Base-by-base conservation (phyloP, 1,140 invertebrate species). In the Melanaphis sacchari region DNA sequence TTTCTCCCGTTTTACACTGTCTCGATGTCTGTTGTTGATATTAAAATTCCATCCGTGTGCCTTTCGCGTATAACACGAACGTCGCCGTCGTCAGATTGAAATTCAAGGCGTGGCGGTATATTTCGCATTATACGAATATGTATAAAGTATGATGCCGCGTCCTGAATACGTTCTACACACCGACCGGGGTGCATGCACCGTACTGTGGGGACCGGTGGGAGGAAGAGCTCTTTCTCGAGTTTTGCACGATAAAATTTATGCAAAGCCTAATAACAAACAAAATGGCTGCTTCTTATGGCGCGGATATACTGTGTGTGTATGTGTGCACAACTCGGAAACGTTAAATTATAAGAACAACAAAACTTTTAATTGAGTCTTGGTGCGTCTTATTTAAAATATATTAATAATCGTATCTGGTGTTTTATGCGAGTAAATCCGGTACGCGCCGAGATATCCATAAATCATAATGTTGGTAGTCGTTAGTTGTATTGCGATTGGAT, bases 261-360 rank as follows among this genome's bases (percentile, higher is more conserved):
- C 91, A 93, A 93, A 93, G 76, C 91, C 91, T 85, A 93, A 93
- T 81, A 84, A 85, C 91, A 93, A 93, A 84, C 91, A 93, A 84
- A 93, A 93, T 85, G 81, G 91, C 91, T 93, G 91, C 91, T 93
- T 85, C 81, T 93, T 85, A 85, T 52, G 24, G 76, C 22, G 81
- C 81, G 43, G 11, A 84, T n/a, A 66, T 26, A 66, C 11, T n/a
- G 38, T 40, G 88, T 15, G 36, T 9, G 22, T 76, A 2, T n/a
- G 21, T 22, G 41, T 36, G 38, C 49, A 4, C n/a, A 31, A 24
- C 11, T 41, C 90, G 40, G 66, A n/a, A 40, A 92, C 46, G 41
- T 93, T 92, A 93, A 54, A 93, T 93, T 93, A 93, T 93, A 93
- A 93, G 91, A 93, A 93, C 91, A 93, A 93, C 91, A 85, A 93